Percentiles rank a stretch among this genome's conserved stretches.
phyloP scores from a whole-genome alignment of 2,888 invertebrate species.

The Scaptomyza reducta region DNA sequence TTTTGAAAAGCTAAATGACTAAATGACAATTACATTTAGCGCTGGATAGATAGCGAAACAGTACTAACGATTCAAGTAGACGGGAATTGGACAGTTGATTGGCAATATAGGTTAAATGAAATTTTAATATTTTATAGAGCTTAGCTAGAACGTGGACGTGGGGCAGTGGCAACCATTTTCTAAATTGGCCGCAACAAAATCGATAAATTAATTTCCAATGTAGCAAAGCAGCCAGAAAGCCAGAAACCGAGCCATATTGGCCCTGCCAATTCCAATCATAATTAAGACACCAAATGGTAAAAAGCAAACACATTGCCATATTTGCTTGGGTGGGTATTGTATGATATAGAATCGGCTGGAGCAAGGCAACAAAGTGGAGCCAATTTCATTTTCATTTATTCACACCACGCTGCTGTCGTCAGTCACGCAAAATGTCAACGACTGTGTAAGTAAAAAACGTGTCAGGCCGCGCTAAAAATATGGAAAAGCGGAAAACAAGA shows the following conservation, averaged over 20 bases:
- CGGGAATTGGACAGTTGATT: neutral
- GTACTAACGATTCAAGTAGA: neutral
- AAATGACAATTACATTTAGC: neutral
- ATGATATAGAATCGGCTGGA: constrained; percentile 2
- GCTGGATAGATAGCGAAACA: neutral
- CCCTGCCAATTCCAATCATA: constrained; percentile 62
- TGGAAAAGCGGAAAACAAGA: constrained; percentile 59
- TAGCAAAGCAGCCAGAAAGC: constrained; percentile 15
- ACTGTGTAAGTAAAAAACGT: constrained; percentile 75
- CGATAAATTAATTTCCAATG: constrained; percentile 55
- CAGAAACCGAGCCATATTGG: constrained; percentile 10
- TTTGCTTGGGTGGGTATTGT: constrained; percentile 6
- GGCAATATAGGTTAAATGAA: neutral
- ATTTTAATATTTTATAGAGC: neutral
- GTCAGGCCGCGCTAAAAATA: constrained; percentile 71
- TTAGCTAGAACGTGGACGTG: constrained; percentile 1
- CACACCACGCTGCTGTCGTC: constrained; percentile 77
- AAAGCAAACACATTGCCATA: constrained; percentile 67
- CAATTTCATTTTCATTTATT: constrained; percentile 76
- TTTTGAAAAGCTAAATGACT: neutral
- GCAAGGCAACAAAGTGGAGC: constrained; percentile 48
- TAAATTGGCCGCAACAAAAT: constrained; percentile 44
- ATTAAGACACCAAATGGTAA: constrained; percentile 67
- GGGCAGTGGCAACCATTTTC: constrained; percentile 28
- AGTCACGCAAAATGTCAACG: constrained; percentile 80